Base-by-base conservation (phyloP, 1,140 invertebrate genomes). In the Leptopilina boulardi region DNA sequence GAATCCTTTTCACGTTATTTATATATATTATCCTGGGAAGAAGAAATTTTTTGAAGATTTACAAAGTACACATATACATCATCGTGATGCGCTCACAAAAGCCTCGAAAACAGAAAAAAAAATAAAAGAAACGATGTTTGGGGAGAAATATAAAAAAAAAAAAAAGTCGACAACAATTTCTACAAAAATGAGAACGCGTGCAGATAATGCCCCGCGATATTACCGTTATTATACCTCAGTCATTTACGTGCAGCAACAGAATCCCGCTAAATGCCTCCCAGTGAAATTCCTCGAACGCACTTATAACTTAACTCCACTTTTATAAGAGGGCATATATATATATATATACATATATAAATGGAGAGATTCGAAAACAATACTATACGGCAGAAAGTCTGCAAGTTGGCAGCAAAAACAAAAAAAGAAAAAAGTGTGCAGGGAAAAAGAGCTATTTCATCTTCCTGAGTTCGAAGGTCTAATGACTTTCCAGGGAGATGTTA, bases 151-250 rank as follows among this genome's bases (percentile, higher is more conserved):
- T n/a, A n/a, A n/a, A n/a, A n/a, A n/a, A n/a, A n/a, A n/a, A 72
- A 81, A 82, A 77, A 80, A 82, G 82, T 85, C 78, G 82, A 73
- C 76, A 81, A 80, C 73, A 74, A 76, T 73, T 71, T 75, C 79
- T 71, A 73, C 76, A 85, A 86, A 85, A 87, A 87, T 87, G 79
- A 80, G 79, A 80, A 73, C 85, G 87, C 88, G 88, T 89, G 88
- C 88, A 87, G 87, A 87, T 89, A 89, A 89, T 89, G 78, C 84
- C 73, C 47, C 75, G 76, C 72, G 77, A 79, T 86, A 89, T 88
- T 83, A 86, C 88, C 87, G 88, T 89, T 89, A 89, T 89, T 89
- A 51, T 51, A 89, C 82, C 74, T 82, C 80, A 76, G 84, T 84
- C 85, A 83, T 88, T 87, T 87, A 85, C 85, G 86, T 87, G 80